phyloP scores from a whole-genome alignment of 2,113 vertebrate species.

The Macroglossus sobrinus region DNA sequence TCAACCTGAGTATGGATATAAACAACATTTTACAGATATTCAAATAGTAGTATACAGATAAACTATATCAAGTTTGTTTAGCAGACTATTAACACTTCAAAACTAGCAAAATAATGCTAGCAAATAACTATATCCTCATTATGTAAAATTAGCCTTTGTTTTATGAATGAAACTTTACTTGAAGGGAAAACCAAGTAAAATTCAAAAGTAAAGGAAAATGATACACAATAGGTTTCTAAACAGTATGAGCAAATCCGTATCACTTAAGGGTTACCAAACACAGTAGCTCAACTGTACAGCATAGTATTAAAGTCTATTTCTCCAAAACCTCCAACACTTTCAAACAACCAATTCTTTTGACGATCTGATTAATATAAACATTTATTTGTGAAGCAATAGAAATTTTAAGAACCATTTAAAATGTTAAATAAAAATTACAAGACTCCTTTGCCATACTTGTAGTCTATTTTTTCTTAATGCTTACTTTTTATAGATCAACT shows the following conservation, averaged over 20 bases:
- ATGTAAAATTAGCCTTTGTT: slow-evolving; percentile 19
- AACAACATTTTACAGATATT: background rate
- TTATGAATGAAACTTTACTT: slow-evolving; percentile 3
- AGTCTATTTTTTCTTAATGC: background rate
- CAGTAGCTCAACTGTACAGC: background rate
- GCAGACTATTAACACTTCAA: background rate
- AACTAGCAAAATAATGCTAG: background rate
- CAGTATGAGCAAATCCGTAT: background rate
- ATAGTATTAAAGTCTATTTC: background rate
- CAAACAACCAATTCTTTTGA: background rate
- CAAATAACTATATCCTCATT: background rate
- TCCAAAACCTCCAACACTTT: background rate
- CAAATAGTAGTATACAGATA: background rate
- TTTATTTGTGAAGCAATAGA: background rate
- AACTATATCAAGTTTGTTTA: background rate
- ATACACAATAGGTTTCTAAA: background rate
- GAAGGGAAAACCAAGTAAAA: slow-evolving; percentile 3
- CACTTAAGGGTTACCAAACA: background rate
- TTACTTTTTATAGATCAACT: background rate
- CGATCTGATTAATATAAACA: background rate
- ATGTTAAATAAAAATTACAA: background rate
- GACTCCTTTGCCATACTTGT: background rate
- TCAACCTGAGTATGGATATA: background rate
- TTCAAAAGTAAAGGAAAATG: slow-evolving; percentile 48
- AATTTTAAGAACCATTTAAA: background rate